These are phyloP conservation scores for Salminus brasiliensis DNA, from an alignment of 2,113 vertebrate species.

Conservation along the genomic window DNA sequence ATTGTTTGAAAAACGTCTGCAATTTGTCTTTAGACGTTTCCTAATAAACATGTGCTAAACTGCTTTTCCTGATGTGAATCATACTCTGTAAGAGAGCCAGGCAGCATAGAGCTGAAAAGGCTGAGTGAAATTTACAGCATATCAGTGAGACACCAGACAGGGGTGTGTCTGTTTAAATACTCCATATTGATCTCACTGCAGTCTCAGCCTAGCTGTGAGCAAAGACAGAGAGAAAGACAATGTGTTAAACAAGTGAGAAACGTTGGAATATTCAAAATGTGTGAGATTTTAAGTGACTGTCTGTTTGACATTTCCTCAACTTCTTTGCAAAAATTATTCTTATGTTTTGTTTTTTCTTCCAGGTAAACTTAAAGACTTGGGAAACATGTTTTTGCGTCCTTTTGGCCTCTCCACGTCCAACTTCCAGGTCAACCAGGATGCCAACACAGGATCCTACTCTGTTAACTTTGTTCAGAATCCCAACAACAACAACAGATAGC, in stretches of 20 bases:
- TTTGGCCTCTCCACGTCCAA: conserved; percentile 96
- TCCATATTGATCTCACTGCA: conserved; percentile 52
- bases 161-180: conserved; percentile 30
- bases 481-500: conserved; percentile 86
- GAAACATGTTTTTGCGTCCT: conserved; percentile 92
- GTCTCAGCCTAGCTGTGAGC: conserved; percentile 12
- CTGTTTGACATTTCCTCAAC: not conserved
- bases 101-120: not conserved
- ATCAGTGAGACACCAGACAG: not conserved
- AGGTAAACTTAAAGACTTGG: conserved; percentile 97
- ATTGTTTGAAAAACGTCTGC: not conserved
- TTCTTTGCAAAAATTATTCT: not conserved
- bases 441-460: conserved; percentile 88
- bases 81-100: not conserved
- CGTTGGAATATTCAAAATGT: not conserved
- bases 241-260: not conserved
- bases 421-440: conserved; percentile 95
- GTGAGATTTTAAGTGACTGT: not conserved
- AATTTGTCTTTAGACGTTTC: not conserved
- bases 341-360: conserved; percentile 42
- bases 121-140: not conserved
- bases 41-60: not conserved
- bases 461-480: conserved; percentile 94
- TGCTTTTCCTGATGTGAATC: not conserved
- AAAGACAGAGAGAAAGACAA: not conserved